Evolutionary conservation across 2,113 vertebrate species (phyloP).

Genomic region (Garra rufa): DNA sequence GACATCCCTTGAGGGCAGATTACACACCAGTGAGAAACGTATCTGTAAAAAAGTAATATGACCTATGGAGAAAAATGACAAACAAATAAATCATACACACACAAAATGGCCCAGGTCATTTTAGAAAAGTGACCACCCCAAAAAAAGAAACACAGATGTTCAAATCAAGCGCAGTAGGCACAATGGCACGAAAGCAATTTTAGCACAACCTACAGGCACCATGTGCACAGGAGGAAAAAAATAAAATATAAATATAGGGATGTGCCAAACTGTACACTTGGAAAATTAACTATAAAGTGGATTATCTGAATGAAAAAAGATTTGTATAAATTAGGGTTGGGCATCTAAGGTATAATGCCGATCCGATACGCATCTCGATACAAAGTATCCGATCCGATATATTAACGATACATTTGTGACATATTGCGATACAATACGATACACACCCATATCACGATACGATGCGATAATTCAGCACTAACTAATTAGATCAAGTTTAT

Average conservation of each 20-base stretch:
- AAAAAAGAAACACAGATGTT: slow-evolving; percentile 43
- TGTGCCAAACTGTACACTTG: neutral
- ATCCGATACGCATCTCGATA: too few species aligned
- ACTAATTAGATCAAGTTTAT: too few species aligned
- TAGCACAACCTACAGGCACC: neutral
- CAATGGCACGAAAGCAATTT: slow-evolving; percentile 10
- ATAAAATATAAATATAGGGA: neutral
- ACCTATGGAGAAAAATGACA: slow-evolving; percentile 13
- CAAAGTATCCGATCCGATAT: too few species aligned
- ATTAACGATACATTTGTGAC: too few species aligned
- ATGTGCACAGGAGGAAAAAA: neutral
- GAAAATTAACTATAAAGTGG: neutral
- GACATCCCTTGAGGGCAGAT: neutral
- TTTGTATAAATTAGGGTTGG: neutral
- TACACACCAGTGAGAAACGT: neutral
- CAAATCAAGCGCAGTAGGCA: slow-evolving; percentile 13
- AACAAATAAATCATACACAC: slow-evolving; percentile 5
- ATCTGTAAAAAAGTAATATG: neutral
- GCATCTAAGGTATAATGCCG: too few species aligned
- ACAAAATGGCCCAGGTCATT: slow-evolving; percentile 18
- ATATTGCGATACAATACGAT: too few species aligned
- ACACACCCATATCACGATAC: too few species aligned
- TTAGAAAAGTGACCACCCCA: slow-evolving; percentile 11
- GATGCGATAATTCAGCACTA: too few species aligned
- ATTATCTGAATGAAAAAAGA: neutral